A percentile compares a stretch with the other conserved stretches of the same genome.
phyloP scores from a whole-genome alignment of 2,113 vertebrate genomes.

The Artemisiospiza belli region DNA sequence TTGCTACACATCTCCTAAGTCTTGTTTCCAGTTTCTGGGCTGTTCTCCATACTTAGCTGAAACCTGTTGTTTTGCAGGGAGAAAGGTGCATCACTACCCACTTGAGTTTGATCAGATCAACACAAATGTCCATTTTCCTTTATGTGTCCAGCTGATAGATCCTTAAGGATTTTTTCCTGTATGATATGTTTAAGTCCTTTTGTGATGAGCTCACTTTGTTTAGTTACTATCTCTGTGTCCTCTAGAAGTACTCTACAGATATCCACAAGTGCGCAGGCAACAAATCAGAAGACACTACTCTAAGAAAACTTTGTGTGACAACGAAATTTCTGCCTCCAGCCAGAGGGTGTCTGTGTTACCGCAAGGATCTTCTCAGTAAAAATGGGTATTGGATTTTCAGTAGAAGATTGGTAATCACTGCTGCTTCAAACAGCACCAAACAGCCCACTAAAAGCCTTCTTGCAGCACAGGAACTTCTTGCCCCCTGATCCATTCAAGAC shows the following conservation, averaged over 20 bases:
- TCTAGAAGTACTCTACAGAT: neutral
- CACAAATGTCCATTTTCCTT: neutral
- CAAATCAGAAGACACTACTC: neutral
- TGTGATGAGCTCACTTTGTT: neutral
- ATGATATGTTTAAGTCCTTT: neutral
- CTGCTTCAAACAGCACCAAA: neutral
- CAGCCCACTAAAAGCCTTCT: fast-evolving
- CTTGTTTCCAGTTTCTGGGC: neutral
- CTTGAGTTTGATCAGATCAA: neutral
- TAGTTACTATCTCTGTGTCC: neutral
- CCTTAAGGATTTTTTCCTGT: neutral
- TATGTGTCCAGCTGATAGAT: neutral
- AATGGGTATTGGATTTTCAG: neutral
- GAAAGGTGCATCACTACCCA: neutral
- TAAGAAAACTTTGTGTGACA: neutral
- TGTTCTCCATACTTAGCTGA: neutral
- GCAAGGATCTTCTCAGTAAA: neutral
- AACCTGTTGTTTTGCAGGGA: neutral
- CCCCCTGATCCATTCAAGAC: neutral
- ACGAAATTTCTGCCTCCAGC: neutral
- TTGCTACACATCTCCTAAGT: neutral
- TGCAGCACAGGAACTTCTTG: neutral
- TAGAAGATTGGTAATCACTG: neutral
- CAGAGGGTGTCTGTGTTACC: neutral
- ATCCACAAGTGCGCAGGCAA: neutral